A percentile compares a stretch with the other conserved stretches of the same genome.
These are phyloP conservation scores for Pachycephala philippinensis DNA, from an alignment of 2,113 vertebrate genomes.

Conservation along the genomic window DNA sequence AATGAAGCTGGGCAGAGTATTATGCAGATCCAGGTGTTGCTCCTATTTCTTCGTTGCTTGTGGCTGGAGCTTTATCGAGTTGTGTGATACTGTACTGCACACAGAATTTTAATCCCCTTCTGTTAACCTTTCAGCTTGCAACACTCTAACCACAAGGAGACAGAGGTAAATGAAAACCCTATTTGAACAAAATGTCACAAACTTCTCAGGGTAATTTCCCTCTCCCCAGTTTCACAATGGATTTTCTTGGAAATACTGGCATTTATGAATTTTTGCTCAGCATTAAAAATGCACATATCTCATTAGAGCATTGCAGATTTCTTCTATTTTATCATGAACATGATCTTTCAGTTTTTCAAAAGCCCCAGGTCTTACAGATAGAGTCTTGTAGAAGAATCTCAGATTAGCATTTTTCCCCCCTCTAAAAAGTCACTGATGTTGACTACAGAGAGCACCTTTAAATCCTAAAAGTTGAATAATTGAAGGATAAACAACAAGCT, in stretches of 20 bases:
- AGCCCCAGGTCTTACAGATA: background rate
- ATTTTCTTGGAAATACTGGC: background rate
- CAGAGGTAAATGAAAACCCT: background rate
- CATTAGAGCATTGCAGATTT: background rate
- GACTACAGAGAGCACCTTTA: background rate
- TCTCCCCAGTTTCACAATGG: background rate
- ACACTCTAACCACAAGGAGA: background rate
- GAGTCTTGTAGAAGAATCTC: background rate
- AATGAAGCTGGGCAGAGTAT: background rate
- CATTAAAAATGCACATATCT: background rate
- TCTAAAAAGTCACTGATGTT: background rate
- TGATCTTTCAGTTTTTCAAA: background rate
- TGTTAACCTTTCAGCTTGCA: background rate
- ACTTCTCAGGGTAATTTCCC: background rate
- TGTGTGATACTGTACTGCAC: background rate
- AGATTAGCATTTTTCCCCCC: rapidly evolving
- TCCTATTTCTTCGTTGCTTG: background rate
- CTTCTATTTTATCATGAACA: background rate
- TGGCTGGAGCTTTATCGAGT: background rate
- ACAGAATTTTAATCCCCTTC: background rate
- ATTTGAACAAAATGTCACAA: background rate
- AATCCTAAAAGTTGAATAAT: background rate
- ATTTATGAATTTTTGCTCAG: background rate
- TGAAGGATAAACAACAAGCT: background rate
- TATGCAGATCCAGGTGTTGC: background rate